Base-by-base conservation (phyloP, 2,888 invertebrate genomes). In the Thera obeliscata region DNA sequence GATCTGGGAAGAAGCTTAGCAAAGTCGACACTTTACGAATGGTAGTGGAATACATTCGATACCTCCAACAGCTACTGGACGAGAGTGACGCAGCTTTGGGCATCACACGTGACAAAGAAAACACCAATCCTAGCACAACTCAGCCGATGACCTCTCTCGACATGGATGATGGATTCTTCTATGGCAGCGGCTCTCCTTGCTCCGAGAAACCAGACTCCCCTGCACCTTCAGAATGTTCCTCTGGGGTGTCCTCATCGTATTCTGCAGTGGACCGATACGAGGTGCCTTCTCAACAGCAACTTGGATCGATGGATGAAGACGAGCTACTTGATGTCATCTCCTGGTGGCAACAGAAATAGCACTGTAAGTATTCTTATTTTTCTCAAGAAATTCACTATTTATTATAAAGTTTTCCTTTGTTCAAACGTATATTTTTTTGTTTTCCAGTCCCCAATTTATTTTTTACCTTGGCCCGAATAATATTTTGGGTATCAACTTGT, bases 11-110 rank as follows among this genome's bases (percentile, higher is more conserved):
- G 84, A 98, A 98, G 81, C 94, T 98, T 6, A 97, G 97, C 80
- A 98, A 98, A 93, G 98, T 98, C 46, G 98, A 98, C 86, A 98
- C 98, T 0, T 90, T 98, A 38, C 94, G 97, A 73, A 96, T 98
- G 92, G 98, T 98, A 0, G 98, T 98, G 0, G 98, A 98, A 85
- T 98, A 98, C 83, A 98, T 98, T 73, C 95, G 97, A 71, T 97
- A 97, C 76, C 93, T 98, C 43, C 96, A 98, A 82, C 96, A 96
- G 79, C 91, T 98, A 73, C 92, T 98, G 56, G 96, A 96, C 5
- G 96, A 96, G 69, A 95, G 96, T 78, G 96, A 96, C 72, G 95
- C 95, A 7, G 94, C 95, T 50, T 86, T 94, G 73, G 91, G 94
- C 0, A 94, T 93, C 22, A 89, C 88, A 8, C 83, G 91, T 8